Base-by-base conservation (phyloP, 1,140 invertebrate genomes). In the Zaprionus ghesquierei region DNA sequence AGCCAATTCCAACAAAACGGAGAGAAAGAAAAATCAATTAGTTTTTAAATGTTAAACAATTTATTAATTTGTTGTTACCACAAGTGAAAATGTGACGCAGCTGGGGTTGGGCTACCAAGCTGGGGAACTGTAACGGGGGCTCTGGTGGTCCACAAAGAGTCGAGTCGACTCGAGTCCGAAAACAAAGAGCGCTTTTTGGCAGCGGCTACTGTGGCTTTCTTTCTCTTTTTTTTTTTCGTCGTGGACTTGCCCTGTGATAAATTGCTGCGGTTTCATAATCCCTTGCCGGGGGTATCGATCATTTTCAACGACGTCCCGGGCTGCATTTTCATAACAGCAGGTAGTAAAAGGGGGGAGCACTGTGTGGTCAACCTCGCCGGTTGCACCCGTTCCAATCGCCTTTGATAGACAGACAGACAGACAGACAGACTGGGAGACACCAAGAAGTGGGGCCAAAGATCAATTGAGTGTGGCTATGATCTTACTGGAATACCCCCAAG, bases 1-100 rank as follows among this genome's bases (percentile, higher is more conserved):
- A 46, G 41, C 41, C 41, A 46, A 20, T 46, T 46, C 41, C 41
- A 76, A 73, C 60, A 76, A 56, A 81, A 35, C 38, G 53, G 50
- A 27, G 50, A 27, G 20, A 53, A 58, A 55, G 23, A 87, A 84
- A 89, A 89, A 89, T 89, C 84, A 89, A 89, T 89, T 89, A 89
- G 85, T 84, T 89, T 89, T 89, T 89, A 80, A 89, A 89, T 89
- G 84, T 89, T 89, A 89, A 89, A 89, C 80, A 89, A 89, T 89
- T 89, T 89, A 89, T 84, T 89, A 89, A 89, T 89, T 89, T 89
- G 84, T 89, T 89, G 69, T 76, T 89, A 78, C 84, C 49, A 60
- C 55, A 44, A 71, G 60, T 62, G 77, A 58, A 68, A 64, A 62
- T 22, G 41, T 10, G 41, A 46, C 41, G 15, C 8, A 3, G 41